These are phyloP conservation scores for Paralvinella palmiformis DNA, from an alignment of 1,140 invertebrate species.

Conservation along the genomic window DNA sequence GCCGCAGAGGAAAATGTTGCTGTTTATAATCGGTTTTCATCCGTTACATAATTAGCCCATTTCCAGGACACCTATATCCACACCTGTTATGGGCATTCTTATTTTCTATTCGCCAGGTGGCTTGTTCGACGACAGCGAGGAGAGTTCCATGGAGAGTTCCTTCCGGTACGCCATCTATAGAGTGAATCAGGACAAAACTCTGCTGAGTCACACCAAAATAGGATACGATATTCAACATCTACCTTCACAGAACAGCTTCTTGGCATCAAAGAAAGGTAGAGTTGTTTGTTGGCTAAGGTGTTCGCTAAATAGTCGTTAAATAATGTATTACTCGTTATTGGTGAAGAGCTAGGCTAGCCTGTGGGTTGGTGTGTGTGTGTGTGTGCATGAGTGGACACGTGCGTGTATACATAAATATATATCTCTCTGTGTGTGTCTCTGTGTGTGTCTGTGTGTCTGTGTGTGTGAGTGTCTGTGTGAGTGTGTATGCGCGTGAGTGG, in stretches of 20 bases:
- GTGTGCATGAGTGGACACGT: not conserved
- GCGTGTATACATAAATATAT: not conserved
- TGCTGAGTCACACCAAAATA: constrained; percentile 28
- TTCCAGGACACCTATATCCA: no score
- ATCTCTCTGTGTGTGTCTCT: not conserved
- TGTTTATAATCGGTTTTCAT: no score
- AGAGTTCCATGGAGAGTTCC: constrained; percentile 29
- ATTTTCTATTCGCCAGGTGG: no score
- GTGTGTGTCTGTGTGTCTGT: not conserved
- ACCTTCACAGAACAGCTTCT: constrained; percentile 30
- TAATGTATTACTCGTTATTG: not conserved
- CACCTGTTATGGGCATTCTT: no score
- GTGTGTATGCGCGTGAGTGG: no score
- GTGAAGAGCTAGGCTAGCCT: not conserved
- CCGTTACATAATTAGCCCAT: no score
- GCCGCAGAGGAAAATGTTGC: no score
- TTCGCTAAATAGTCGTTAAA: not conserved
- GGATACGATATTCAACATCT: constrained; percentile 32
- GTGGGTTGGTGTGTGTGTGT: not conserved
- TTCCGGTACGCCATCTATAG: constrained; percentile 38
- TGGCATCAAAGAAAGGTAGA: constrained; percentile 35
- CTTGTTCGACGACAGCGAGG: constrained; percentile 35
- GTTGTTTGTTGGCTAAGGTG: not conserved
- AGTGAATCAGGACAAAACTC: constrained; percentile 33
- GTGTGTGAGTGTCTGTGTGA: no score